Evolutionary conservation across 1,140 invertebrate species (phyloP).

Genomic region (Diabrotica virgifera): DNA sequence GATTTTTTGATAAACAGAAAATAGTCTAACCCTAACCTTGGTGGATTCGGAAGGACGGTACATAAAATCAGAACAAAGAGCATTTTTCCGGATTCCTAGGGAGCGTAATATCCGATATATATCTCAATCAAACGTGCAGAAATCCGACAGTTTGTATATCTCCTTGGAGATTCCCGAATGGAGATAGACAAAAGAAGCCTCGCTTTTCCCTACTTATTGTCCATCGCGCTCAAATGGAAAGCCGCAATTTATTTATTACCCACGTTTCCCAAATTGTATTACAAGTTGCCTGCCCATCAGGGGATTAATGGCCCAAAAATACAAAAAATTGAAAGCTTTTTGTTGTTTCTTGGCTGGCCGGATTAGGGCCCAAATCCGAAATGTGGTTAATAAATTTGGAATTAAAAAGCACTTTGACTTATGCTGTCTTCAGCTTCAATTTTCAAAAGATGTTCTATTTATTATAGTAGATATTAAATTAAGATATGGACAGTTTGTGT

Average conservation of each 20-base stretch:
- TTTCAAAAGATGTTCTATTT: no score
- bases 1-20: no score
- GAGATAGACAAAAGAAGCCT: constrained; percentile 28
- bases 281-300: constrained; percentile 12
- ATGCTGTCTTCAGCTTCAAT: no score
- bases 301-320: constrained; percentile 12
- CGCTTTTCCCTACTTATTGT: constrained; percentile 20
- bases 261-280: constrained; percentile 23
- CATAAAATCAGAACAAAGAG: constrained; percentile 18
- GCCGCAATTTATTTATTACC: constrained; percentile 32
- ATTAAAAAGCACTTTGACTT: no score
- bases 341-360: neutral
- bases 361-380: no score
- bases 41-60: neutral
- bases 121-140: constrained; percentile 31
- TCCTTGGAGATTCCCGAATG: constrained; percentile 27
- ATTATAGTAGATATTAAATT: no score
- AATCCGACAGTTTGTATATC: constrained; percentile 33
- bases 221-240: constrained; percentile 31
- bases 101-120: constrained; percentile 25
- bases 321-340: constrained; percentile 12
- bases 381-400: no score
- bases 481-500: no score
- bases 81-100: constrained; percentile 20
- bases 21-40: neutral